Evolutionary conservation across 2,888 invertebrate genomes (phyloP), one percentile per base, ranked within the genome.

Genomic region (Scotopteryx bipunctaria): DNA sequence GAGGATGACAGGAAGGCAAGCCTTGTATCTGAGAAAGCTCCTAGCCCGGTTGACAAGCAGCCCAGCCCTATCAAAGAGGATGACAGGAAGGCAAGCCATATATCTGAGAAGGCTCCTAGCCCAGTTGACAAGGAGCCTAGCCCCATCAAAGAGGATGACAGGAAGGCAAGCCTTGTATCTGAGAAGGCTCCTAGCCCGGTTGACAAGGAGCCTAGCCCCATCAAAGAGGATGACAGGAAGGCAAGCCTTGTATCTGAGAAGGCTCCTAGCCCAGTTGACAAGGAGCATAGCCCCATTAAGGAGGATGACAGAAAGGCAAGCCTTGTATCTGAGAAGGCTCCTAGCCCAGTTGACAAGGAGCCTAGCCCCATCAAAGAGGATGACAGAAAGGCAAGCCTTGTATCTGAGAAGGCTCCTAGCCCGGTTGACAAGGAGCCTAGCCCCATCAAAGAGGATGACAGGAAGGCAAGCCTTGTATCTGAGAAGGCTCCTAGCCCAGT

Each of bases 221-320:
- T 29, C 19, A 21, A 32, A 8, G 38, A 32, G 2, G 33, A 47
- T 8, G 33, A 25, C 1, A 13, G 6, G 5, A 27, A 23, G 4
- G 1, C 16, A n/a, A 33, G 40, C 6, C 31, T 35, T 4, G 14
- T 31, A 0, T 19, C 44, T 14, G 25, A 31, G 1, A 47, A 38
- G 6, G 21, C 42, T 19, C 15, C 14, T 0, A 19, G 21, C 29
- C 9, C 15, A 3, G 47, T 48, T 0, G 57, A 57, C 0, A 61
- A 63, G 17, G 53, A 17, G n/a, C 19, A 59, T 27, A 64, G 60
- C 32, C 53, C 54, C 5, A 16, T 38, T 6, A 23, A 23, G 8
- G 16, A 49, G 9, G 40, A 16, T 4, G 47, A 25, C 1, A 21
- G 9, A n/a, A 37, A 48, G 9, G 32, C 55, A 40, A 43, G 52